Evolutionary conservation across 2,888 invertebrate genomes (phyloP).

Genomic region (Helleia helle): DNA sequence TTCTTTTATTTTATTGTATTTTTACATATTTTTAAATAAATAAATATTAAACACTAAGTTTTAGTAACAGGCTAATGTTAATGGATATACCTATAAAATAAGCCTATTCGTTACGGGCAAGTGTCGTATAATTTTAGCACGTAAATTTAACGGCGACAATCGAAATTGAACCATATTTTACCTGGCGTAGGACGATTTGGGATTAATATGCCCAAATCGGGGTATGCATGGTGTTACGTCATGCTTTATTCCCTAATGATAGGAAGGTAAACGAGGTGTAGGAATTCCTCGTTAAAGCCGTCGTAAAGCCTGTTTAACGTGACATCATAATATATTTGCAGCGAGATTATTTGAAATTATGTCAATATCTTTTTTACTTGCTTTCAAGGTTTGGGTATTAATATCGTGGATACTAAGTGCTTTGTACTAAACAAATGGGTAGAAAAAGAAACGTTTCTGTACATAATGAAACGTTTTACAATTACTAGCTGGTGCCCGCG

Average conservation of each 20-base stretch:
- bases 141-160: background rate
- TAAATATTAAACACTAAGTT: background rate
- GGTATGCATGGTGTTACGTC: background rate
- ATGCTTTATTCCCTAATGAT: slow-evolving; percentile 15
- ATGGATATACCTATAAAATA: background rate
- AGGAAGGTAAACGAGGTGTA: slow-evolving; percentile 15
- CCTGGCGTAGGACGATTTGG: background rate
- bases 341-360: background rate
- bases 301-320: slow-evolving; percentile 11
- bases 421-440: no score
- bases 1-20: no score
- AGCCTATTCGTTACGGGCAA: background rate
- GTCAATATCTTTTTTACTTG: background rate
- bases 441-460: no score
- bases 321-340: slow-evolving; percentile 3
- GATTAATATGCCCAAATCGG: background rate
- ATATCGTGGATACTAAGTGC: no score
- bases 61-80: background rate
- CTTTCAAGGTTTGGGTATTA: background rate
- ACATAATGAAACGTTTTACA: no score
- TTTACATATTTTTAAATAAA: no score
- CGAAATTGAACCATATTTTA: background rate
- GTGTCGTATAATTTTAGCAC: background rate
- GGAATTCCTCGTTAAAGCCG: slow-evolving; percentile 17
- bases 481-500: no score